phyloP scores from a whole-genome alignment of 2,888 invertebrate species.

The Neoascia interrupta region DNA sequence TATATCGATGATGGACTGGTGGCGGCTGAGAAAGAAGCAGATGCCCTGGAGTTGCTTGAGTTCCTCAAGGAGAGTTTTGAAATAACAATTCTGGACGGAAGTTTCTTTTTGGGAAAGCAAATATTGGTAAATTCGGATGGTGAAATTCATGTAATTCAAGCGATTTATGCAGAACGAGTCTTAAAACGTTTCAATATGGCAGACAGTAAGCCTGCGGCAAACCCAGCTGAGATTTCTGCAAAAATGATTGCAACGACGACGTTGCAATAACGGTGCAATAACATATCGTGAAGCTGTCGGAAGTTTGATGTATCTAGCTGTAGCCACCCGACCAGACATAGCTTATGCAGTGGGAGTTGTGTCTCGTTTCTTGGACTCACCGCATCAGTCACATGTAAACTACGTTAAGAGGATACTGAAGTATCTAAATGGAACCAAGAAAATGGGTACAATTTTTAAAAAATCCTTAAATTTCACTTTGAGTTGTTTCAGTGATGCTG shows the following conservation, averaged over 20 bases:
- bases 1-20: background rate
- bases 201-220: background rate
- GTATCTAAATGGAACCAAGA: slow-evolving; percentile 35
- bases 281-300: slow-evolving; percentile 40
- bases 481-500: slow-evolving; percentile 34
- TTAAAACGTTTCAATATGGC: background rate
- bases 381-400: slow-evolving; percentile 4
- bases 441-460: slow-evolving; percentile 23
- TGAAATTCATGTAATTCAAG: background rate
- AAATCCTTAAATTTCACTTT: background rate
- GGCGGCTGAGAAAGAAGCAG: background rate
- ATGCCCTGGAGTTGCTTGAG: background rate
- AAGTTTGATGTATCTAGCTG: slow-evolving; percentile 42
- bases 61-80: background rate
- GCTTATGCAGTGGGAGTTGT: slow-evolving; percentile 27
- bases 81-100: background rate
- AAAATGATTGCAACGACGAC: too few relatives aligned
- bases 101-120: background rate
- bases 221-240: background rate
- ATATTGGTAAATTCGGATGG: background rate
- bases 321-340: slow-evolving; percentile 47
- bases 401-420: slow-evolving; percentile 41
- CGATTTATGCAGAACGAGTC: background rate
- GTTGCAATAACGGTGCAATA: too few relatives aligned
- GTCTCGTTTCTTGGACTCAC: slow-evolving; percentile 32